A percentile compares a stretch with the other conserved stretches of the same genome.
Conservation (phyloP, 2,113 vertebrate genomes). For the Chaetodon auriga region DNA sequence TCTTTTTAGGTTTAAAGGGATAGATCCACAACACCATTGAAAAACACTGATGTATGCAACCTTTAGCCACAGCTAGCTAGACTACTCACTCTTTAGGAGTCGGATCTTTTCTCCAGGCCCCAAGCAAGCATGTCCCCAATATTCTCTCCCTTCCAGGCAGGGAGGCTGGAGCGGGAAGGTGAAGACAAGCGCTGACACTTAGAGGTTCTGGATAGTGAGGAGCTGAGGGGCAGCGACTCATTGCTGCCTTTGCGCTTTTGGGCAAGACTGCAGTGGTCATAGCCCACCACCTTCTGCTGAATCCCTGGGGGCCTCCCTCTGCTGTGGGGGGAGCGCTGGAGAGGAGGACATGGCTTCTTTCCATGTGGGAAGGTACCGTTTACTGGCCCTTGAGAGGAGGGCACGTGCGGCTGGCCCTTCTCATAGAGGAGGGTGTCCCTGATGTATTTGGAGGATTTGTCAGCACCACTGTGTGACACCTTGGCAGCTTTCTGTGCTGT, state of each 20-base stretch:
- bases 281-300: slow-evolving; percentile 71
- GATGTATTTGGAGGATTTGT: slow-evolving; percentile 52
- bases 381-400: slow-evolving; percentile 70
- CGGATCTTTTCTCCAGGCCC: slow-evolving; percentile 84
- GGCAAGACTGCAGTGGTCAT: slow-evolving; percentile 79
- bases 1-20: not conserved
- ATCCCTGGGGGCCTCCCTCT: slow-evolving; percentile 53
- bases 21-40: not conserved
- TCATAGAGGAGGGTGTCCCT: slow-evolving; percentile 45
- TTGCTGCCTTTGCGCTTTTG: slow-evolving; percentile 86
- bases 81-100: slow-evolving; percentile 82
- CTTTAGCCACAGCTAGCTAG: not conserved
- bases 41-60: not conserved
- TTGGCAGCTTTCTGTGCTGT: slow-evolving; percentile 79
- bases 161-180: slow-evolving; percentile 60
- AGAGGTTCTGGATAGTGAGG: slow-evolving; percentile 48
- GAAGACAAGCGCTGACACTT: slow-evolving; percentile 78
- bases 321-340: slow-evolving; percentile 68
- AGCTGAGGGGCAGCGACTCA: slow-evolving; percentile 64
- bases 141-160: slow-evolving; percentile 66
- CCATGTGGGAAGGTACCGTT: slow-evolving; percentile 74
- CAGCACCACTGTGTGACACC: slow-evolving; percentile 47
- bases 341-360: slow-evolving; percentile 68
- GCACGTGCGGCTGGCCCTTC: slow-evolving; percentile 56
- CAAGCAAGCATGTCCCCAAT: slow-evolving; percentile 73